A percentile compares a stretch with the other conserved stretches of the same genome.
Conservation (phyloP, 2,113 vertebrate species). For the Python bivittatus region DNA sequence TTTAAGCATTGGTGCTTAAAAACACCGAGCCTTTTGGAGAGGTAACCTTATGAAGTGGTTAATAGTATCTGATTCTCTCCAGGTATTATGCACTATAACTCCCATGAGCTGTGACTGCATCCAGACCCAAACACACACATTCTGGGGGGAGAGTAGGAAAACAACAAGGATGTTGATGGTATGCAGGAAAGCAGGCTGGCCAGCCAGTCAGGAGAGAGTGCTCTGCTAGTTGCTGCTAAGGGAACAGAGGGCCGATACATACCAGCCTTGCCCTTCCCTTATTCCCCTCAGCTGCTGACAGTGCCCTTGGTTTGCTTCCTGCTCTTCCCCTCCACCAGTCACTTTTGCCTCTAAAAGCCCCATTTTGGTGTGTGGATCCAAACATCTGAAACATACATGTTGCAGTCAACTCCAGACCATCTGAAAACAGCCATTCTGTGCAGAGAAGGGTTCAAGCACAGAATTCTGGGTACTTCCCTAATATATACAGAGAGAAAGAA, state of each 20-base stretch:
- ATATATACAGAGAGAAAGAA: too few relatives aligned
- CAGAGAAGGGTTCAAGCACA: neutral
- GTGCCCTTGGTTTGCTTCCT: neutral
- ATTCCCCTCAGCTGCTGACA: neutral
- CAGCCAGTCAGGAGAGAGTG: neutral
- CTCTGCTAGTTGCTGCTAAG: neutral
- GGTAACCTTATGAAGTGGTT: neutral
- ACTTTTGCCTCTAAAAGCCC: too few relatives aligned
- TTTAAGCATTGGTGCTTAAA: neutral
- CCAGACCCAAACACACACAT: neutral
- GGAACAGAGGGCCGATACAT: neutral
- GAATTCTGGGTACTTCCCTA: neutral
- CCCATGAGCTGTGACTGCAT: neutral
- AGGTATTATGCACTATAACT: neutral
- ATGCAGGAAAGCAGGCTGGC: neutral
- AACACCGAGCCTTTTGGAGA: neutral
- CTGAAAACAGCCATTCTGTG: neutral
- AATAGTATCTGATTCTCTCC: neutral
- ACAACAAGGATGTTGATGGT: neutral
- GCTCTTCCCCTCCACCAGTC: neutral
- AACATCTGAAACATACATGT: too few relatives aligned
- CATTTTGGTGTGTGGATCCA: too few relatives aligned
- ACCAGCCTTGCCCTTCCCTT: neutral
- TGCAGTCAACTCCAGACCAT: neutral
- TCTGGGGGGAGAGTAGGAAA: neutral